Base-by-base conservation (phyloP, 2,113 vertebrate genomes). In the Chroicocephalus ridibundus region DNA sequence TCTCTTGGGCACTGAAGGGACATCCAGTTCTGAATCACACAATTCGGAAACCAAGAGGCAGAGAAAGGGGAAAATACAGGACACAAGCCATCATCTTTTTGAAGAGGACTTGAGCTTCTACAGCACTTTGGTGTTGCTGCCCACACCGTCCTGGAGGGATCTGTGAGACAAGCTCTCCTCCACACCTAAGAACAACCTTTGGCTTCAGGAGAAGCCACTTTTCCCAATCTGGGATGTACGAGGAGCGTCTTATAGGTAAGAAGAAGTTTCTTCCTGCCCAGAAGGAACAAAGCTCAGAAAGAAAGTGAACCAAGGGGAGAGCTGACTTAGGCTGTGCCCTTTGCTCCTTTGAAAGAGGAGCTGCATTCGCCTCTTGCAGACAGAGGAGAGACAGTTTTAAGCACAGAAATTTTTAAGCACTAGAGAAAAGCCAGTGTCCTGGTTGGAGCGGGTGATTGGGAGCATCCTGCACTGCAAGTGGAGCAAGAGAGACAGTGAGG, bases 361-460 rank as follows among this genome's bases (percentile, higher is more conserved):
- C 38, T 14, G 44, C 18, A 13, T 18, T 84, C 1, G 0, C n/a
- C 55, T 25, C 4, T 8, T 66, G 44, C 55, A 70, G 34, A 29
- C 49, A 72, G 11, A 44, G 17, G 49, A 24, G 40, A 70, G 32
- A 15, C 4, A 26, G 15, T 25, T 87, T 58, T 18, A 78, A 69
- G 57, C 1, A 0, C 42, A 46, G 34, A 2, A 13, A 13, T 22
- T 55, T 66, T 61, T 54, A 72, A 72, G 36, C 15, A 15, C 19
- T 13, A 46, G 40, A 44, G 17, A 77, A 62, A 90, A 71, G 17
- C 13, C 58, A n/a, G 29, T 16, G 22, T 57, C 36, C 31, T 26
- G 16, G 19, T 1, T 49, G 34, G 38, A 13, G 32, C 0, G 3
- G 31, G 42, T 21, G 11, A 22, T 16, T 1, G 1, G 36, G 36